These are phyloP conservation scores for Alcis repandata DNA, from an alignment of 2,888 invertebrate species.

Conservation along the genomic window DNA sequence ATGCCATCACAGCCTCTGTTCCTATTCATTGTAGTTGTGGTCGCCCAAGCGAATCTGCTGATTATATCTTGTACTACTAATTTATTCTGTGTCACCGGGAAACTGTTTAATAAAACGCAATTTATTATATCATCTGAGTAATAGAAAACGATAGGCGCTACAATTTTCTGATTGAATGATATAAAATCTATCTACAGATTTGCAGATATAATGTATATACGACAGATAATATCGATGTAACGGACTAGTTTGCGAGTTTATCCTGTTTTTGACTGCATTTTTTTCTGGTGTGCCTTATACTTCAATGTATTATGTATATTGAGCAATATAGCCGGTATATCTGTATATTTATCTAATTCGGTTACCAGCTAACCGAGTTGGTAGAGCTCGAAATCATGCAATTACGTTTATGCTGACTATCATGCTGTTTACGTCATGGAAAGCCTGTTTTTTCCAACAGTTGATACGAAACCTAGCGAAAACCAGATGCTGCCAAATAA, in stretches of 20 bases:
- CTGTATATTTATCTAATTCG: conserved; percentile 9
- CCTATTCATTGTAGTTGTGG: conserved; percentile 46
- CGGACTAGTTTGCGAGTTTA: no score
- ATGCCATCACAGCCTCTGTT: conserved; percentile 60
- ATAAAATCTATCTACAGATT: neutral
- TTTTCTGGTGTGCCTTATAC: no score
- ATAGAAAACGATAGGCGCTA: neutral
- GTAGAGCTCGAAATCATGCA: conserved; percentile 3
- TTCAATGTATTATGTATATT: no score
- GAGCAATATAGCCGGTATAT: no score
- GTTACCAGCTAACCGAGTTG: neutral
- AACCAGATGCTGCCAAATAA: no score
- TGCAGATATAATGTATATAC: no score
- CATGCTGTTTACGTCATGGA: conserved; percentile 3
- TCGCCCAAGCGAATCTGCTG: conserved; percentile 49
- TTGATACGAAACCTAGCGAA: no score
- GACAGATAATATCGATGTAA: no score
- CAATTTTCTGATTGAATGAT: conserved; percentile 10
- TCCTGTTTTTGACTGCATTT: no score
- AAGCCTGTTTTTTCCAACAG: neutral
- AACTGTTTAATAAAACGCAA: conserved; percentile 27
- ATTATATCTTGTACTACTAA: neutral
- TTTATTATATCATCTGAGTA: conserved; percentile 29
- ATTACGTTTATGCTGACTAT: conserved; percentile 12
- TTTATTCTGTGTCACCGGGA: conserved; percentile 33